phyloP scores from a whole-genome alignment of 2,797 vertebrate genomes.

The Gephyroberyx darwinii region DNA sequence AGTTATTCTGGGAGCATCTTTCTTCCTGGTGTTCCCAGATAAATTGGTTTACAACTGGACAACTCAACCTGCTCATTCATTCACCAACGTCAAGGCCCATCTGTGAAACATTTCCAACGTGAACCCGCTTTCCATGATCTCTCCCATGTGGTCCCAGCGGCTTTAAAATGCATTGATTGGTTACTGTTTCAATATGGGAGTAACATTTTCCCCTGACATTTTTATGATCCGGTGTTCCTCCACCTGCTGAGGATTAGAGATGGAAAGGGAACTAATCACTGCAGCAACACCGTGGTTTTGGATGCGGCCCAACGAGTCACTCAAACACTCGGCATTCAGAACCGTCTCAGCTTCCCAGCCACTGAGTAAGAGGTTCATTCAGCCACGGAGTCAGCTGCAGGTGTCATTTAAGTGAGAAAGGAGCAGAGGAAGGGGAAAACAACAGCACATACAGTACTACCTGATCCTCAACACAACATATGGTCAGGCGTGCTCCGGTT shows the following conservation, averaged over 20 bases:
- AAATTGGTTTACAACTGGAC: slow-evolving; percentile 31
- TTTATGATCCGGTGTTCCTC: slow-evolving; percentile 61
- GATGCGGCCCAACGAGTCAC: slow-evolving; percentile 54
- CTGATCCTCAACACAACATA: slow-evolving; percentile 6
- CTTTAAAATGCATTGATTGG: slow-evolving; percentile 64
- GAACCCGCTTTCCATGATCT: slow-evolving; percentile 59
- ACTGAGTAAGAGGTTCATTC: slow-evolving; percentile 40
- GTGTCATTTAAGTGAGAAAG: slow-evolving; percentile 37
- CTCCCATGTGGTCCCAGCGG: slow-evolving; percentile 47
- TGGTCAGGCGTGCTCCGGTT: slow-evolving; percentile 38
- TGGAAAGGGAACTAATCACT: slow-evolving; percentile 71
- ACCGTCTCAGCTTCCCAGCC: slow-evolving; percentile 34
- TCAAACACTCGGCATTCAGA: slow-evolving; percentile 32
- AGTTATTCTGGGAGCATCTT: slow-evolving; percentile 28
- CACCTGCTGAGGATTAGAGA: slow-evolving; percentile 71
- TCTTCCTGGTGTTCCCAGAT: slow-evolving; percentile 28
- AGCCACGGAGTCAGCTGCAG: slow-evolving; percentile 48
- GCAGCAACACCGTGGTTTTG: slow-evolving; percentile 63
- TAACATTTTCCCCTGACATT: slow-evolving; percentile 63
- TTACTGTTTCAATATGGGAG: slow-evolving; percentile 55
- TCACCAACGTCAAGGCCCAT: slow-evolving; percentile 42
- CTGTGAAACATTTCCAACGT: slow-evolving; percentile 67
- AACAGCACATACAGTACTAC: not conserved
- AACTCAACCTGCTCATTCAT: slow-evolving; percentile 49
- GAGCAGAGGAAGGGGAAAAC: slow-evolving; percentile 24